Evolutionary conservation across 2,888 invertebrate species (phyloP).

Genomic region (Agelastica alni): DNA sequence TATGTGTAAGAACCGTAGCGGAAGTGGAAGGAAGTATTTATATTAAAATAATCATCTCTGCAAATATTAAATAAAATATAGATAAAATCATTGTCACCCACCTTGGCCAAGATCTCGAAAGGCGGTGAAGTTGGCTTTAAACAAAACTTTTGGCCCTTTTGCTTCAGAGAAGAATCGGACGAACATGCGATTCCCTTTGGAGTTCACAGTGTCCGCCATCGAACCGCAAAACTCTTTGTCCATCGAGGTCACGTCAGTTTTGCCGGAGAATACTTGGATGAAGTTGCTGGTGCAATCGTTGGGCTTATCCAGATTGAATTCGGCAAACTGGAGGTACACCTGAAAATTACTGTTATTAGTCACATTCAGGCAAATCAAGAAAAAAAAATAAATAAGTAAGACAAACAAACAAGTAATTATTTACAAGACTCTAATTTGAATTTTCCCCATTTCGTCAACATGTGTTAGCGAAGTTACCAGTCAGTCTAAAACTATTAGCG

Average conservation of each 20-base stretch:
- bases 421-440: too few species aligned
- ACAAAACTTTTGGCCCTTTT: slow-evolving; percentile 63
- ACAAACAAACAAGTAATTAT: too few species aligned
- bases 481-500: too few species aligned
- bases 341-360: slow-evolving; percentile 50
- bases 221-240: slow-evolving; percentile 82
- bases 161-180: slow-evolving; percentile 74
- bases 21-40: too few species aligned
- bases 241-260: slow-evolving; percentile 65
- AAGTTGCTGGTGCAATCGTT: slow-evolving; percentile 81
- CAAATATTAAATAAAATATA: too few species aligned
- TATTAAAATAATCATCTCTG: too few species aligned
- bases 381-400: too few species aligned
- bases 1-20: too few species aligned
- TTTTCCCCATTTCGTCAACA: too few species aligned
- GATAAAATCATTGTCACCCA: too few species aligned
- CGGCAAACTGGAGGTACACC: slow-evolving; percentile 71
- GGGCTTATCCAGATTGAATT: slow-evolving; percentile 69
- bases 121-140: slow-evolving; percentile 76
- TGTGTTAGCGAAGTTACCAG: too few species aligned
- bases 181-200: slow-evolving; percentile 71
- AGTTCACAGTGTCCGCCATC: slow-evolving; percentile 76
- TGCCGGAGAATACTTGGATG: slow-evolving; percentile 71
- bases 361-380: background rate
- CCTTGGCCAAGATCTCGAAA: slow-evolving; percentile 65